Evolutionary conservation across 2,113 vertebrate species (phyloP).

Genomic region (Scytalopus superciliaris): DNA sequence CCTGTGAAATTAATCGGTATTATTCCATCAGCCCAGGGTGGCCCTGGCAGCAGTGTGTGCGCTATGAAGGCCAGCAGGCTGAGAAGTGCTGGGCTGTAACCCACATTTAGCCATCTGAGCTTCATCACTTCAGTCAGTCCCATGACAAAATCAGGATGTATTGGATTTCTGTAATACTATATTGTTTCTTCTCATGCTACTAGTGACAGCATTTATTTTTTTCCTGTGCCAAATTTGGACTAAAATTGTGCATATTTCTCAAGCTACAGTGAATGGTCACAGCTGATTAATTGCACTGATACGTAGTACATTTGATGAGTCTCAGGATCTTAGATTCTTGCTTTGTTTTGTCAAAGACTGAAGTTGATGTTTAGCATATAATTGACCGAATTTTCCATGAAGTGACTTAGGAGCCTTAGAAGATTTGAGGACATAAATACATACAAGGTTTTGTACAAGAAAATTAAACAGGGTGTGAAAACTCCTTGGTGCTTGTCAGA

Average conservation of each 20-base stretch:
- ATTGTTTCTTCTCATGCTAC: background rate
- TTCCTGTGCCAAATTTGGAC: background rate
- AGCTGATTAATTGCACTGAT: conserved; percentile 13
- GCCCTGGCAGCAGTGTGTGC: background rate
- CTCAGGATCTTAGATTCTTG: conserved; percentile 6
- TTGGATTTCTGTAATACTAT: background rate
- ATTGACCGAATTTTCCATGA: background rate
- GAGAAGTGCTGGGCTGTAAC: background rate
- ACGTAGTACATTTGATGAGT: background rate
- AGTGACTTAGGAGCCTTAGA: background rate
- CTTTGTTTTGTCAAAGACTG: background rate
- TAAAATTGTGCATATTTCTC: conserved; percentile 3
- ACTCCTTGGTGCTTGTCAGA: background rate
- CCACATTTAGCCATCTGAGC: background rate
- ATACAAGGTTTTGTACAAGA: background rate
- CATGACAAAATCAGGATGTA: background rate
- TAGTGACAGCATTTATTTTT: background rate
- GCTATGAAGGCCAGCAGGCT: background rate
- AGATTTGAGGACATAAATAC: background rate
- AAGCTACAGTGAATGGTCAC: background rate
- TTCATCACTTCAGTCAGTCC: background rate
- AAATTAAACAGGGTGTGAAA: background rate
- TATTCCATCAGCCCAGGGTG: background rate
- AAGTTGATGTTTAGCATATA: background rate
- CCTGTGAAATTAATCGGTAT: background rate